phyloP scores from a whole-genome alignment of 2,113 vertebrate genomes.

The Menidia beryllina region DNA sequence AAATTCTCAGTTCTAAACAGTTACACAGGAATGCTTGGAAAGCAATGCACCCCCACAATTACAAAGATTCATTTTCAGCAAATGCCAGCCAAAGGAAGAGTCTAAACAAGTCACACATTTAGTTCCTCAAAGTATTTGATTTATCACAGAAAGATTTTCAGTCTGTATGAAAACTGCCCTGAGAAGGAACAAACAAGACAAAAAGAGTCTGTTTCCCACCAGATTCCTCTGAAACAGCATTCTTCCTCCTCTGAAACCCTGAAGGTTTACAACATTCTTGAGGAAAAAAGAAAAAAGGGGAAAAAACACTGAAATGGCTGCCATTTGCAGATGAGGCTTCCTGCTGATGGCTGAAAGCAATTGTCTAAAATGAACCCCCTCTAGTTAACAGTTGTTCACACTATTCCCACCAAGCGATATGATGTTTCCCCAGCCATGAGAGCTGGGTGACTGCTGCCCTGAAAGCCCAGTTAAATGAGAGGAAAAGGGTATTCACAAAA shows the following conservation, averaged over 20 bases:
- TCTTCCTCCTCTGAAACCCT: constrained; percentile 6
- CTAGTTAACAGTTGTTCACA: neutral
- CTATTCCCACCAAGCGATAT: neutral
- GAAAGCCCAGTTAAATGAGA: too few relatives aligned
- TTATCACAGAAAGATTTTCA: too few relatives aligned
- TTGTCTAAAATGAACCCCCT: neutral
- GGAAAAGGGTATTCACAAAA: too few relatives aligned
- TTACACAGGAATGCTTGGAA: too few relatives aligned
- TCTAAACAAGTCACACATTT: neutral
- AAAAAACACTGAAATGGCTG: too few relatives aligned
- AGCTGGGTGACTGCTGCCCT: too few relatives aligned
- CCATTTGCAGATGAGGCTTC: constrained; percentile 49
- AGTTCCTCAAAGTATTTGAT: too few relatives aligned
- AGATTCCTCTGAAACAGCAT: neutral
- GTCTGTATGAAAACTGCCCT: neutral
- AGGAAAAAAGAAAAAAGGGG: constrained; percentile 38
- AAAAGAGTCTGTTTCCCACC: neutral
- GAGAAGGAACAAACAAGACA: neutral
- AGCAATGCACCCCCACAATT: too few relatives aligned
- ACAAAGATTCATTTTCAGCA: too few relatives aligned
- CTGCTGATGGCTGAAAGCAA: constrained; percentile 46
- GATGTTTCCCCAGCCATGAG: too few relatives aligned
- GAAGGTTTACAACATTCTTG: constrained; percentile 37
- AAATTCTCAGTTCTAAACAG: too few relatives aligned
- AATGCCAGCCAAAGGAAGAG: too few relatives aligned